Evolutionary conservation across 2,797 vertebrate genomes (phyloP).

Genomic region (Simalia tracyae): DNA sequence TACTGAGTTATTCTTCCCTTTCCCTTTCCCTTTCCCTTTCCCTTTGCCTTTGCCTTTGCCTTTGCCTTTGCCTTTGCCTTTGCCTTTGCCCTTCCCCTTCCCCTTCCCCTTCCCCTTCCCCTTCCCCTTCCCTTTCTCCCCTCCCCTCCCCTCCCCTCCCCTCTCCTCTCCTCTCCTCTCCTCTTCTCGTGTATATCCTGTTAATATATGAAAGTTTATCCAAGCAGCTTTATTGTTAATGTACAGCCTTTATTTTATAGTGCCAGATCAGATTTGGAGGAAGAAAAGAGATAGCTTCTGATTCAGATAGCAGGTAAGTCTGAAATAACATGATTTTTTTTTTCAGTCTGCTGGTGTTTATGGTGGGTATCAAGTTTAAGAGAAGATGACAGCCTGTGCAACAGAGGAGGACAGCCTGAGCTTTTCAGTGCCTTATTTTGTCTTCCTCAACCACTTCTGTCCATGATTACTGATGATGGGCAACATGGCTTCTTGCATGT

Average conservation of each 20-base stretch:
- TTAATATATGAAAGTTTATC: neutral
- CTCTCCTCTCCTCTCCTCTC: too few species aligned
- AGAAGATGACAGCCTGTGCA: neutral
- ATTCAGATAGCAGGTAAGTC: constrained; percentile 95
- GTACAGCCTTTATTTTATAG: constrained; percentile 72
- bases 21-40: neutral
- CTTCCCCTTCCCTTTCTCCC: too few species aligned
- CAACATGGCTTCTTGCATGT: neutral
- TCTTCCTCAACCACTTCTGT: neutral
- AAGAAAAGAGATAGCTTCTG: constrained; percentile 97
- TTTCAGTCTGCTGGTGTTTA: neutral
- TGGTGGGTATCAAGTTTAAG: neutral
- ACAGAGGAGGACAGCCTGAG: neutral
- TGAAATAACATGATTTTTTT: neutral
- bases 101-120: neutral
- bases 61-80: too few species aligned
- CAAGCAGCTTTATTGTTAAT: constrained; percentile 2
- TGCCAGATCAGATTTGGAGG: constrained; percentile 99
- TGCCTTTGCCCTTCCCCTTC: neutral
- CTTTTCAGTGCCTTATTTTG: neutral
- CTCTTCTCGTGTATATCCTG: neutral
- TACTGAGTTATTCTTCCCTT: neutral
- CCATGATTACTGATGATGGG: neutral
- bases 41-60: too few species aligned
- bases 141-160: too few species aligned